A percentile compares a stretch with the other conserved stretches of the same genome.
phyloP scores from a whole-genome alignment of 2,888 invertebrate genomes.

The Drosophila leonis region DNA sequence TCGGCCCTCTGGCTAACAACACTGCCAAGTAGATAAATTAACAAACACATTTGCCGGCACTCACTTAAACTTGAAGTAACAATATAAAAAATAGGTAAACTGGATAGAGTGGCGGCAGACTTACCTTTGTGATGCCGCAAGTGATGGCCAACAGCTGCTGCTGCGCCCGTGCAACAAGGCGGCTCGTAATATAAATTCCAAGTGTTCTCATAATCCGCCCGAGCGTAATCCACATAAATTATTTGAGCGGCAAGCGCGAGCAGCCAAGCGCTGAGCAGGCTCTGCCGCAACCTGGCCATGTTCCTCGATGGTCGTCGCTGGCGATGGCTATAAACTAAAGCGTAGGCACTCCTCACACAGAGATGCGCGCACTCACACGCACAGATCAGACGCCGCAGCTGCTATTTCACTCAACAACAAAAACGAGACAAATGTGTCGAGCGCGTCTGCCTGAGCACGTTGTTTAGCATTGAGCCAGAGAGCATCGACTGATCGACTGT shows the following conservation, averaged over 20 bases:
- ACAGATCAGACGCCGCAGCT: conserved; percentile 1
- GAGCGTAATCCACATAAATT: conserved; percentile 84
- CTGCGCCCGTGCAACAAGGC: conserved; percentile 88
- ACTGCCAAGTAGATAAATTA: conserved; percentile 32
- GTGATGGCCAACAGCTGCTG: conserved; percentile 87
- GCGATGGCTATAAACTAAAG: conserved; percentile 19
- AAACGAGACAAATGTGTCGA: conserved; percentile 24
- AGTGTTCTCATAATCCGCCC: conserved; percentile 88
- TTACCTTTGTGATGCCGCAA: conserved; percentile 91
- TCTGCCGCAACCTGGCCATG: conserved; percentile 37
- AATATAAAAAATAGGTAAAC: conserved; percentile 37
- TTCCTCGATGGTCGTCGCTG: conserved; percentile 2
- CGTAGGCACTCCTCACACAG: conserved; percentile 21
- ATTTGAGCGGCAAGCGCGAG: conserved; percentile 70
- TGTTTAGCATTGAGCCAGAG: conserved; percentile 52
- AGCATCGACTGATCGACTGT: conserved; percentile 31
- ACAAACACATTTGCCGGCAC: conserved; percentile 27
- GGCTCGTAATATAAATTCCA: conserved; percentile 91
- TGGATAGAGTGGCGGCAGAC: conserved; percentile 49
- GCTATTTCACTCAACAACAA: conserved; percentile 29
- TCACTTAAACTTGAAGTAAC: conserved; percentile 51
- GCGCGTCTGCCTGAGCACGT: conserved; percentile 32
- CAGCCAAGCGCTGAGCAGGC: conserved; percentile 58
- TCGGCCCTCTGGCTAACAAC: background rate
- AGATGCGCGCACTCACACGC: conserved; percentile 2